Evolutionary conservation across 2,113 vertebrate species (phyloP), one percentile per base, ranked within the genome.

Genomic region (Hippolais icterina): DNA sequence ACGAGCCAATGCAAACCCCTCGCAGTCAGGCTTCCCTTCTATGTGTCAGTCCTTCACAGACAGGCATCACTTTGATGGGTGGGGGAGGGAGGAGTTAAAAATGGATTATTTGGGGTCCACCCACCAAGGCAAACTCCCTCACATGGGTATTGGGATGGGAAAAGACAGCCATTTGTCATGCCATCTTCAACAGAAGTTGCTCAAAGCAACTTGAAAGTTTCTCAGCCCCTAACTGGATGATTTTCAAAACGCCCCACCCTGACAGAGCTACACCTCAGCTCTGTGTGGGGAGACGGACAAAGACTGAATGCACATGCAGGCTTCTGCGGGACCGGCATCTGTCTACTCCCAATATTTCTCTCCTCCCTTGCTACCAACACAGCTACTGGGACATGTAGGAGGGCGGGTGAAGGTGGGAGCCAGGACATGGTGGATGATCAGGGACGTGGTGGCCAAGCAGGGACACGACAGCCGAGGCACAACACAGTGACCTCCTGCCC

Each of bases 331-430:
- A 23, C 3, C 1, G 29, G 10, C 14, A 44, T 42, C 52, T 42
- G 27, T 18, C 44, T 65, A 0, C 29, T 61, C 53, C 37, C 8
- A 0, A 29, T 6, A 33, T 31, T 56, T 42, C 54, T 89, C 65
- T 77, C 54, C n/a, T 76, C 86, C 89, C 54, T 80, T 35, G n/a
- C 89, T 90, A 93, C 91, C 10, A 6, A 75, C 86, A 90, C 72
- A 94, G 95, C 91, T 95, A 71, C 93, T 66, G 91, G 91, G 86
- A 88, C 33, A 66, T 4, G 15, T 28, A 33, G 50, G 65, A 74
- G 25, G 31, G 31, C 42, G 23, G 47, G 27, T 0, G 33, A 53
- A 2, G 25, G 77, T 13, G 42, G 4, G 5, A 64, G 60, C 56
- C 27, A 23, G 71, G 68, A 29, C 12, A 12, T 1, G 65, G 49